phyloP scores from a whole-genome alignment of 1,140 invertebrate genomes.

The Nephila pilipes region DNA sequence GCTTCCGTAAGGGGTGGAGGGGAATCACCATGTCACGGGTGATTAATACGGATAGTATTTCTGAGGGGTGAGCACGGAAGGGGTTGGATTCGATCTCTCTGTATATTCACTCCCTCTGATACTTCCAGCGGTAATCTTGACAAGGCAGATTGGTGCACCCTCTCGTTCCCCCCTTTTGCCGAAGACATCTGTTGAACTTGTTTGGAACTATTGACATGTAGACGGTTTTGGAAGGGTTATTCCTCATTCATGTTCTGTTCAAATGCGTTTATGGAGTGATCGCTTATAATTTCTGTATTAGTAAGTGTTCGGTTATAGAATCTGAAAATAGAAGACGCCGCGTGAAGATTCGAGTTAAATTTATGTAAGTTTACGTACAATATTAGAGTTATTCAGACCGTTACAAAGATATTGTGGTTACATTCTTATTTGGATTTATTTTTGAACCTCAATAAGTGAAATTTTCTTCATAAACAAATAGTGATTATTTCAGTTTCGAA shows the following conservation, averaged over 20 bases:
- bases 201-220: conserved; percentile 10
- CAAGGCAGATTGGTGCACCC: conserved; percentile 1
- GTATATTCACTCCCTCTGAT: not conserved
- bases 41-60: conserved; percentile 71
- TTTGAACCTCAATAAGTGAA: too few relatives aligned
- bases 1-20: not conserved
- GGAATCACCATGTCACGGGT: conserved; percentile 57
- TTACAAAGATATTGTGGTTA: too few relatives aligned
- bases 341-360: too few relatives aligned
- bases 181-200: conserved; percentile 63
- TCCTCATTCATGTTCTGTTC: not conserved
- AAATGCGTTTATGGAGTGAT: not conserved
- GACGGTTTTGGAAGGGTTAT: not conserved
- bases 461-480: too few relatives aligned
- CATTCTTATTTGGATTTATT: too few relatives aligned
- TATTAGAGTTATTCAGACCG: too few relatives aligned
- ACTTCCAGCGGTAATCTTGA: conserved; percentile 52
- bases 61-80: conserved; percentile 25
- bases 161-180: not conserved
- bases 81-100: not conserved
- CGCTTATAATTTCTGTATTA: not conserved
- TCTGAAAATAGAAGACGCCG: not conserved
- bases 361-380: too few relatives aligned
- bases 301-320: not conserved
- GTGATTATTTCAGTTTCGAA: too few relatives aligned